Evolutionary conservation across 2,888 invertebrate genomes (phyloP), one percentile per base, ranked within the genome.

Genomic region (Strigamia maritima): DNA sequence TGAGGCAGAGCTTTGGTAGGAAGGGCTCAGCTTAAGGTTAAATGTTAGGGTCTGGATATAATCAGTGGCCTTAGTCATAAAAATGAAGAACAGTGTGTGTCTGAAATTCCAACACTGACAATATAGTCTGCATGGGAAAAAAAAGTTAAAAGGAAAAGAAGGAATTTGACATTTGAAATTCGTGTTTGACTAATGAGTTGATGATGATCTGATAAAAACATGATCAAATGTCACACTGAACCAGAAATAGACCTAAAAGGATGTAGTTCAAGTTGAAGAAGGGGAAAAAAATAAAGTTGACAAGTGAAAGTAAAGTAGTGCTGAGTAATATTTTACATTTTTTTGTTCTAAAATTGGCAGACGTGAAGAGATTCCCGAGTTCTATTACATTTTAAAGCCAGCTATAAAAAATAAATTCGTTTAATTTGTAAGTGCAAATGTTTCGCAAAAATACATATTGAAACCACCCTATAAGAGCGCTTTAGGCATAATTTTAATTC

Each of bases 181-280:
- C 14, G 40, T 40, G 49, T 49, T 49, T 49, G 49, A 49, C 49
- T 49, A n/a, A 49, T 49, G 14, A 49, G 49, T 49, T n/a, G 49
- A 49, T 49, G 49, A 49, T 49, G 49, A 49, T 49, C 49, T 49
- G 49, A 49, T 49, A 49, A 49, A 49, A 49, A 49, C 49, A 49
- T 49, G 49, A 49, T 49, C 49, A n/a, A 49, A 49, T 49, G 49
- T 49, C 49, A 49, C 49, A 49, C 49, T n/a, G n/a, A n/a, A n/a
- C 14, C 49, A 49, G 49, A 49, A 49, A 49, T 49, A 49, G 49
- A 49, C 7, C 2, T n/a, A 49, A 14, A 40, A 40, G 40, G 40
- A 40, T 40, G 40, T 40, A 40, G 49, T 49, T 49, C 49, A 49
- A 49, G 49, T 49, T 49, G 49, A 49, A 10, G 49, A 49, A n/a